phyloP scores from a whole-genome alignment of 2,797 vertebrate genomes.

The Sciurus carolinensis region DNA sequence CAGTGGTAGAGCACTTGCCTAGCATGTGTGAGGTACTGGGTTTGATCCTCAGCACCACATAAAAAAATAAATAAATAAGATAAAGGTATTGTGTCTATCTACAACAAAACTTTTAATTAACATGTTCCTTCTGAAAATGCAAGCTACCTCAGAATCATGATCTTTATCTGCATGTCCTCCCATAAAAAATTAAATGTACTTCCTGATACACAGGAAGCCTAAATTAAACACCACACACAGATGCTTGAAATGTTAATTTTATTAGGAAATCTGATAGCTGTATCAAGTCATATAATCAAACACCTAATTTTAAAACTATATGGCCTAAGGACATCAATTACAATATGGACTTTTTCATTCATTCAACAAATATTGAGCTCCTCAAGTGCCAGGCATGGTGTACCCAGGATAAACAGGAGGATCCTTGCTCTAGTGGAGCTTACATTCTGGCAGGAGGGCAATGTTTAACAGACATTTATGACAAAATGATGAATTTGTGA shows the following conservation, averaged over 20 bases:
- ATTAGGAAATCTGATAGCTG: slow-evolving; percentile 68
- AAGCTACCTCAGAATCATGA: background rate
- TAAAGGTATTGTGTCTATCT: too few species aligned
- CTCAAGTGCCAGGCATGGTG: background rate
- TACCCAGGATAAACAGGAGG: background rate
- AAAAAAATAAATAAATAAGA: too few species aligned
- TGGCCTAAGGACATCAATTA: slow-evolving; percentile 3
- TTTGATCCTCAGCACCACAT: too few species aligned
- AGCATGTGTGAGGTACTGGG: too few species aligned
- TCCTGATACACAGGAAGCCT: background rate
- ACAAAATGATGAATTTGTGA: background rate
- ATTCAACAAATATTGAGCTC: slow-evolving; percentile 25
- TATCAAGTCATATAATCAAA: slow-evolving; percentile 14
- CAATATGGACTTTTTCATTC: background rate
- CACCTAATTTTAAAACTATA: slow-evolving; percentile 48
- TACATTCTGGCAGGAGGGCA: background rate
- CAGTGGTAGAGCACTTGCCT: too few species aligned
- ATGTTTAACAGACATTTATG: background rate
- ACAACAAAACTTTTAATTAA: background rate
- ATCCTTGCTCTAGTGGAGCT: background rate
- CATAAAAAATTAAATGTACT: background rate
- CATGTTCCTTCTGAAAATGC: slow-evolving; percentile 34
- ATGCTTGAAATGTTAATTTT: slow-evolving; percentile 57
- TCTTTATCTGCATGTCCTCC: background rate
- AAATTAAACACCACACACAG: slow-evolving; percentile 43